Conservation (phyloP, 2,888 invertebrate genomes). For the Polyommatus icarus region DNA sequence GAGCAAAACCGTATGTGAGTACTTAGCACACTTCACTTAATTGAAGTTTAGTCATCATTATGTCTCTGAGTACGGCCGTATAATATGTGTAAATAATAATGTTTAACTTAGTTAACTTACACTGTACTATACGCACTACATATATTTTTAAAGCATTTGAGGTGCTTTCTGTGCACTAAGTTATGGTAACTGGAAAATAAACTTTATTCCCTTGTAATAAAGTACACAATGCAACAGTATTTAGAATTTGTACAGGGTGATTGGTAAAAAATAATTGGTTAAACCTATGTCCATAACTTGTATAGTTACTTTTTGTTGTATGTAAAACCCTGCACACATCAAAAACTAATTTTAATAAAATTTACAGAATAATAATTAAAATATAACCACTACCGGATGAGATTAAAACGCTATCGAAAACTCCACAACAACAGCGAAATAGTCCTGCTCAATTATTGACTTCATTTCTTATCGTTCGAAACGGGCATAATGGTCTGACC, state of each 20-base stretch:
- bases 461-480: too few relatives aligned
- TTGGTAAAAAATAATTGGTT: not conserved
- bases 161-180: not conserved
- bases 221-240: not conserved
- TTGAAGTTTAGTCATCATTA: too few relatives aligned
- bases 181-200: not conserved
- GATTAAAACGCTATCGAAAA: not conserved
- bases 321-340: not conserved
- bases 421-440: not conserved
- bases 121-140: not conserved
- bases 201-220: not conserved
- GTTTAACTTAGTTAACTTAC: not conserved
- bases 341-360: not conserved
- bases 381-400: not conserved
- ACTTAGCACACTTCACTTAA: too few relatives aligned
- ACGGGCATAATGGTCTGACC: too few relatives aligned
- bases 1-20: too few relatives aligned
- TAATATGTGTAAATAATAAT: not conserved
- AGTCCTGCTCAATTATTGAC: not conserved
- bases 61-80: too few relatives aligned
- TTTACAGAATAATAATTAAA: not conserved
- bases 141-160: not conserved
- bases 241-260: slow-evolving; percentile 1
- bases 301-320: not conserved
- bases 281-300: not conserved